Conservation (phyloP, 2,888 invertebrate species). For the Nemotelus pantherinus region DNA sequence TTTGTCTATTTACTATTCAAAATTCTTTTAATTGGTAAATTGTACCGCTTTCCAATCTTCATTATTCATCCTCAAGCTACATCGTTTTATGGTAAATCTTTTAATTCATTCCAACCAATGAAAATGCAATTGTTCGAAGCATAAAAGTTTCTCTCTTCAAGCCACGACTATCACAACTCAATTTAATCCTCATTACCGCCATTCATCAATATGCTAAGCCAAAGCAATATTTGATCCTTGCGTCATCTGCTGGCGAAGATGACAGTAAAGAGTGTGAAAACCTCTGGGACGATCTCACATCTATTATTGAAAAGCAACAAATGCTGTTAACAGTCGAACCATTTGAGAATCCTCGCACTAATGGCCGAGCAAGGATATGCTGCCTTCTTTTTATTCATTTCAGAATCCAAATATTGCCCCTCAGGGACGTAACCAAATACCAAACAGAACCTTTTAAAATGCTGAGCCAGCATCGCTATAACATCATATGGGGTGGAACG, state of each 20-base stretch:
- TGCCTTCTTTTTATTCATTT: slow-evolving; percentile 2
- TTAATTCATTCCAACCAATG: too few species aligned
- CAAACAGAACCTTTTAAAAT: slow-evolving; percentile 37
- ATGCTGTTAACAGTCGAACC: slow-evolving; percentile 5
- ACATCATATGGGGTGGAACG: slow-evolving; percentile 19
- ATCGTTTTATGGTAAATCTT: too few species aligned
- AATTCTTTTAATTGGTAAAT: too few species aligned
- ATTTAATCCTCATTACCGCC: slow-evolving; percentile 17
- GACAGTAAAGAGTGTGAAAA: slow-evolving; percentile 11
- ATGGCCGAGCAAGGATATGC: background rate
- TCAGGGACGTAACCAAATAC: slow-evolving; percentile 13
- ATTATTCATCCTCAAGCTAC: too few species aligned
- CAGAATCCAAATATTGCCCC: background rate
- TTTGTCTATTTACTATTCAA: too few species aligned
- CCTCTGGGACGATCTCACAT: background rate
- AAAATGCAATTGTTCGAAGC: too few species aligned
- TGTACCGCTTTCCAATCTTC: too few species aligned
- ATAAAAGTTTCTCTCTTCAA: background rate
- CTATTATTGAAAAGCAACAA: slow-evolving; percentile 28
- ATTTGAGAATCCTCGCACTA: background rate
- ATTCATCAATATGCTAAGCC: slow-evolving; percentile 18
- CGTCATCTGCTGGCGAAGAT: background rate
- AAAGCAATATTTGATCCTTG: background rate
- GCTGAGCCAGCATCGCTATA: slow-evolving; percentile 30
- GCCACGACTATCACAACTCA: background rate